Percentiles rank a stretch among this genome's conserved stretches.
Evolutionary conservation across 2,888 invertebrate genomes (phyloP).

Genomic region (Raillietiella orientalis): DNA sequence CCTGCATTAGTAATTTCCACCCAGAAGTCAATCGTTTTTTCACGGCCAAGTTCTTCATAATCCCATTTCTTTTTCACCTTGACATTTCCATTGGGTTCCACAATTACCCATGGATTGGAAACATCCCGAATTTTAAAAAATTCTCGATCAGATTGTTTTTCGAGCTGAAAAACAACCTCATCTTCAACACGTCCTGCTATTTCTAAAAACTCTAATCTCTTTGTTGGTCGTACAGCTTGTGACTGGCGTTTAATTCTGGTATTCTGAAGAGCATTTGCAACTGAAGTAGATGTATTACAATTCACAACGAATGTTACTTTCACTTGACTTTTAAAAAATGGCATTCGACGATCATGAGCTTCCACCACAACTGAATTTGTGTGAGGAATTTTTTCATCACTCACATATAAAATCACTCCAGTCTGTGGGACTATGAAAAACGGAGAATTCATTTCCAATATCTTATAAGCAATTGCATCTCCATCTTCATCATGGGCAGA

Average conservation of each 20-base stretch:
- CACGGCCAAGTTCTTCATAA: conserved; percentile 70
- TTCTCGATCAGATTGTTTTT: conserved; percentile 68
- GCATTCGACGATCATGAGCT: conserved; percentile 41
- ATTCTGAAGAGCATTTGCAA: background rate
- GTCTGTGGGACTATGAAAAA: conserved; percentile 74
- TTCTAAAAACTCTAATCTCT: conserved; percentile 66
- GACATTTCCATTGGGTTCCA: conserved; percentile 64
- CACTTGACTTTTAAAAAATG: conserved; percentile 5
- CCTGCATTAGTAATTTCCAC: conserved; percentile 69
- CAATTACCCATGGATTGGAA: conserved; percentile 60
- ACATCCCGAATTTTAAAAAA: conserved; percentile 75
- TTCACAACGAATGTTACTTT: too few relatives aligned
- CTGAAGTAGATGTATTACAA: too few relatives aligned
- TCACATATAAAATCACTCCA: conserved; percentile 39
- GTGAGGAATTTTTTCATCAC: conserved; percentile 10
- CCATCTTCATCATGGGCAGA: conserved; percentile 63
- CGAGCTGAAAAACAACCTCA: conserved; percentile 54
- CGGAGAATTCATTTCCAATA: conserved; percentile 36
- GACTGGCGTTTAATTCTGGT: background rate
- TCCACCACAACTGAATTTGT: conserved; percentile 36
- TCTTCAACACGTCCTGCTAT: conserved; percentile 64
- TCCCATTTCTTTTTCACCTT: conserved; percentile 89
- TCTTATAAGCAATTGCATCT: conserved; percentile 59
- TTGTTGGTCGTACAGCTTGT: conserved; percentile 70
- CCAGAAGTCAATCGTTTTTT: conserved; percentile 87